Conservation (phyloP, 2,113 vertebrate genomes). For the Athene cunicularia region DNA sequence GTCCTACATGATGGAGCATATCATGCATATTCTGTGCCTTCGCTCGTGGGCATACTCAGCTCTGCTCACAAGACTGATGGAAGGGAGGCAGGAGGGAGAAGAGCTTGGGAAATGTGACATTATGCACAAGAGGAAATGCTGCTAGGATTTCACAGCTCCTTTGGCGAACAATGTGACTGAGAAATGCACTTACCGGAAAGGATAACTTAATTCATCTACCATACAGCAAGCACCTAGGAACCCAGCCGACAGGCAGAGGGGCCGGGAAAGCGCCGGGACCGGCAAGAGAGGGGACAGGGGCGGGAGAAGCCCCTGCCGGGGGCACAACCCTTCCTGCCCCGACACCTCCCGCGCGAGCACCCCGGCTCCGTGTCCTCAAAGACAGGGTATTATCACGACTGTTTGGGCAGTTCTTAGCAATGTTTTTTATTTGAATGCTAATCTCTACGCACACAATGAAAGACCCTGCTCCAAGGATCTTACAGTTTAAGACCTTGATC, state of each 20-base stretch:
- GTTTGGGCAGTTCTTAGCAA: not conserved
- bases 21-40: conserved; percentile 61
- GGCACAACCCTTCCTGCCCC: not conserved
- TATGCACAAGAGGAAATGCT: conserved; percentile 59
- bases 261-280: not conserved
- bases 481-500: conserved; percentile 36
- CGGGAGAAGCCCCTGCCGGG: not conserved
- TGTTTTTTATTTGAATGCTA: not conserved
- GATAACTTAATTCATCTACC: conserved; percentile 57
- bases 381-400: not conserved
- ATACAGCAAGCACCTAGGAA: not conserved
- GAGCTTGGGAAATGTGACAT: conserved; percentile 46
- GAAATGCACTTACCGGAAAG: conserved; percentile 64
- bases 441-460: not conserved
- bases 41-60: conserved; percentile 52
- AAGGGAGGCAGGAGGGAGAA: conserved; percentile 33
- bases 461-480: conserved; percentile 5
- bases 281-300: not conserved
- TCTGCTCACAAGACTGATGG: conserved; percentile 44
- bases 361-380: not conserved
- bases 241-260: rapidly evolving
- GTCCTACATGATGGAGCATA: conserved; percentile 67
- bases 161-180: conserved; percentile 42
- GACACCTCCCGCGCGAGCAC: not conserved
- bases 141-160: conserved; percentile 63